Base-by-base conservation (phyloP, 1,140 invertebrate species). In the Papilio machaon region DNA sequence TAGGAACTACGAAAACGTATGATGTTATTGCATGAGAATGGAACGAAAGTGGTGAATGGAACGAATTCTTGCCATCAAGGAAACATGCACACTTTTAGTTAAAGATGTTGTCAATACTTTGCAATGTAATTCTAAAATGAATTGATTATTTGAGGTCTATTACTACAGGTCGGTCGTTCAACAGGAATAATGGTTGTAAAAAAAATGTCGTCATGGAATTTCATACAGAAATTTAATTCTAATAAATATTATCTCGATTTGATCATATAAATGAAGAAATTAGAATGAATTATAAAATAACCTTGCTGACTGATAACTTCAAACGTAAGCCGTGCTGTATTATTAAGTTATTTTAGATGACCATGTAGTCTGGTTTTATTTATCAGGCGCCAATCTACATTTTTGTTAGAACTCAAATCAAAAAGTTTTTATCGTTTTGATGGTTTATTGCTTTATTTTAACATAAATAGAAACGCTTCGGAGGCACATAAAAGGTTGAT, bases 261-360 rank as follows among this genome's bases (percentile, higher is more conserved):
- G 23, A 64, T 64, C 19, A 64, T 13, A 30, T 64, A 30, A 64
- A 64, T 64, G 60, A 64, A 64, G 23, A 64, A 64, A 64, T 64
- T 11, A 64, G 19, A 64, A 23, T 30, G 11, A 64, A 64, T 64
- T 30, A 58, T 58, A 58, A 58, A 58, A 58, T 13, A 64, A 64
- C 60, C 60, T 64, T 64, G 60, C 23, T 64, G 23, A 30, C 54
- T 64, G 30, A 60, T 11, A 64, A 79, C 76, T 79, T 79, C 54
- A 79, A 79, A 43, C 76, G 76, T 10, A 9, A 43, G 52, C 54
- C 52, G 76, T 60, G 30, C 52, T 6, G 15, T 52, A 58, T 79
- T 64, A 79, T 79, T 64, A 79, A 79, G 54, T 79, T 38, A 79
- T 79, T 79, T 77, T 58, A 77, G 49, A 77, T 77, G 75, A 49